These are phyloP conservation scores for Sebastes diaconus DNA, from an alignment of 2,797 vertebrate species.

Conservation along the genomic window DNA sequence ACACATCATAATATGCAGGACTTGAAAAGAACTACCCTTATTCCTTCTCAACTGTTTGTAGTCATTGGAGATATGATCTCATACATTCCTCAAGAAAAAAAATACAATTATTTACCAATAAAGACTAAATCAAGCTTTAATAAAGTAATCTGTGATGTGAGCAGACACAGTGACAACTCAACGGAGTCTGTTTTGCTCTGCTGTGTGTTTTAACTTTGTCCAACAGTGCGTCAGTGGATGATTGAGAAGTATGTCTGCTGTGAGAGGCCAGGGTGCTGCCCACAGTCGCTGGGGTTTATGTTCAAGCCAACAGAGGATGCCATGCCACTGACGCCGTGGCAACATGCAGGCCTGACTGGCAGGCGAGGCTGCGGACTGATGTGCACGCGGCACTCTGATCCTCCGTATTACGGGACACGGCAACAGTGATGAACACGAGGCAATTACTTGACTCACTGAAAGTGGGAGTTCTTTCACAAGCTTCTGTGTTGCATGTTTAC, in stretches of 20 bases:
- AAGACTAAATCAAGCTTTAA: conserved; percentile 2
- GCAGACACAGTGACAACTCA: conserved; percentile 9
- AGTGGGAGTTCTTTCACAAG: conserved; percentile 3
- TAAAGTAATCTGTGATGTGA: conserved; percentile 5
- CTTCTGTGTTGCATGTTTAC: conserved; percentile 15
- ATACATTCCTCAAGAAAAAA: neutral
- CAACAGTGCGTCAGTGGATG: conserved; percentile 63
- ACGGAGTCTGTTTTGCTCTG: conserved; percentile 22
- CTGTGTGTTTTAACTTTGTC: conserved; percentile 50
- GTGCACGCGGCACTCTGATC: conserved; percentile 59
- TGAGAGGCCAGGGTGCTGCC: conserved; percentile 60
- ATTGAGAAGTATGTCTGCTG: conserved; percentile 73
- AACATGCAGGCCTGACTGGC: conserved; percentile 69
- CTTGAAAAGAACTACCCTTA: neutral
- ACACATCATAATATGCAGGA: neutral
- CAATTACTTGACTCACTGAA: conserved; percentile 61
- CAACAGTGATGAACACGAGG: conserved; percentile 63
- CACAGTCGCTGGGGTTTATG: conserved; percentile 46
- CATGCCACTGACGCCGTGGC: conserved; percentile 65
- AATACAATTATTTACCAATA: neutral
- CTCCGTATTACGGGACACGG: conserved; percentile 57
- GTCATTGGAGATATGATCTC: neutral
- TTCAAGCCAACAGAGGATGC: conserved; percentile 69
- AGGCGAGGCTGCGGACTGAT: conserved; percentile 70
- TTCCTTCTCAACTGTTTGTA: neutral